phyloP scores from a whole-genome alignment of 1,140 invertebrate species.

The Bombus waltoni region DNA sequence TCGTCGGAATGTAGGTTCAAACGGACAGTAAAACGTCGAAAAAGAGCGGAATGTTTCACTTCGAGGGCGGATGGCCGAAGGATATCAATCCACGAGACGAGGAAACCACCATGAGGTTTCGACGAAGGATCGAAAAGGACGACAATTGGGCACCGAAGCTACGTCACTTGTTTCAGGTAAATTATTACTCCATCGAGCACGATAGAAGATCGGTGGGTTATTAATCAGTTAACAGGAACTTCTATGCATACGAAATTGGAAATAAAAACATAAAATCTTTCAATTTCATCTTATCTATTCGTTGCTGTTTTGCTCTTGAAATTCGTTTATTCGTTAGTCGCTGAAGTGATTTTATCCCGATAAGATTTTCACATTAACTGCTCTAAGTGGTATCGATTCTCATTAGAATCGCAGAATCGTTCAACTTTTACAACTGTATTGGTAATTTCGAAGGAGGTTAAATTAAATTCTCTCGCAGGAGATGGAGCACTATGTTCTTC shows the following conservation, averaged over 20 bases:
- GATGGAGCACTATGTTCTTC: constrained; percentile 92
- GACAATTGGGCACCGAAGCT: constrained; percentile 94
- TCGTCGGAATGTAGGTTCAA: constrained; percentile 81
- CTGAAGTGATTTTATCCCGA: too few relatives aligned
- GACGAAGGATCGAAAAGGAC: constrained; percentile 97
- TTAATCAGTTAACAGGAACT: too few relatives aligned
- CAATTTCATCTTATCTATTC: too few relatives aligned
- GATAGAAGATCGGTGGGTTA: too few relatives aligned
- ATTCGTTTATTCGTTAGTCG: too few relatives aligned
- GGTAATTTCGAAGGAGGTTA: not conserved
- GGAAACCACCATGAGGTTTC: constrained; percentile 92
- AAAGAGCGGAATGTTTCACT: constrained; percentile 91
- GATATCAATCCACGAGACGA: constrained; percentile 95
- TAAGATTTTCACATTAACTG: too few relatives aligned
- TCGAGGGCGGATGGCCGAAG: constrained; percentile 98
- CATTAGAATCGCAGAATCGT: not conserved
- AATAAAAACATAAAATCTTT: not conserved
- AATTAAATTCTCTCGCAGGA: constrained; percentile 81
- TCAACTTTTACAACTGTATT: not conserved
- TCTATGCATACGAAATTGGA: not conserved
- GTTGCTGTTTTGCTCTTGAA: too few relatives aligned
- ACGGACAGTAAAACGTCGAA: constrained; percentile 89
- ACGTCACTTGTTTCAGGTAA: constrained; percentile 85
- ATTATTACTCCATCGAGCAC: constrained; percentile 18
- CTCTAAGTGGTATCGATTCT: too few relatives aligned